A percentile compares a stretch with the other conserved stretches of the same genome.
Conservation (phyloP, 2,888 invertebrate genomes). For the Odontothrips loti region DNA sequence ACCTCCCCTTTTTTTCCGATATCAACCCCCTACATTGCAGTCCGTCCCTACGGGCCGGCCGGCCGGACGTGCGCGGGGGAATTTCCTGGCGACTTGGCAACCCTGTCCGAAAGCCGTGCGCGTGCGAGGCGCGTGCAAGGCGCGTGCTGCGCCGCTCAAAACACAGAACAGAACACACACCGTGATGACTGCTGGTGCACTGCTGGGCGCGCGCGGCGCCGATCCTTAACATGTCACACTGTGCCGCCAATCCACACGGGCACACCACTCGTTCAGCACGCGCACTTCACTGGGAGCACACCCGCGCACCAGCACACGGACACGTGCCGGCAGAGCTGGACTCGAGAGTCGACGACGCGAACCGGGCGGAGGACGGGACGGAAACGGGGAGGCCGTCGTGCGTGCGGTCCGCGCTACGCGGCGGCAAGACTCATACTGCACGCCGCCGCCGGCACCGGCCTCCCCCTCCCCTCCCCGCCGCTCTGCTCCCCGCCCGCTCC, state of each 20-base stretch:
- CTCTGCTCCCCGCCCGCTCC: not conserved
- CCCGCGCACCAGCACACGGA: not conserved
- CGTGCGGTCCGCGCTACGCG: not conserved
- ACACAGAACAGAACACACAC: not conserved
- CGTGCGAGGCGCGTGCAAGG: not conserved
- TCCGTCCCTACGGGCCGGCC: too few species aligned
- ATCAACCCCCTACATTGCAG: too few species aligned
- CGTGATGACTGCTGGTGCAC: not conserved
- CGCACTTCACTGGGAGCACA: not conserved
- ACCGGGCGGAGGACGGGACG: not conserved
- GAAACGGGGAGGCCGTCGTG: not conserved
- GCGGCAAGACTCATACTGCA: not conserved
- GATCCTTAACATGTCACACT: not conserved
- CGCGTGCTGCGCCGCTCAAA: not conserved
- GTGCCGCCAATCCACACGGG: not conserved
- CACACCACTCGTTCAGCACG: not conserved
- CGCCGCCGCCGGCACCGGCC: slow-evolving; percentile 1
- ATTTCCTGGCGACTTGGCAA: not conserved
- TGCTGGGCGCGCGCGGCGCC: not conserved
- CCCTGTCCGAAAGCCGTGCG: not conserved
- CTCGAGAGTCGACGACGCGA: too few species aligned
- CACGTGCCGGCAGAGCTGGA: not conserved
- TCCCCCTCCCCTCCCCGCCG: not conserved
- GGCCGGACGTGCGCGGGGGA: too few species aligned
- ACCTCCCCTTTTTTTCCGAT: too few species aligned